Base-by-base conservation (phyloP, 2,113 vertebrate genomes). In the Menura novaehollandiae region DNA sequence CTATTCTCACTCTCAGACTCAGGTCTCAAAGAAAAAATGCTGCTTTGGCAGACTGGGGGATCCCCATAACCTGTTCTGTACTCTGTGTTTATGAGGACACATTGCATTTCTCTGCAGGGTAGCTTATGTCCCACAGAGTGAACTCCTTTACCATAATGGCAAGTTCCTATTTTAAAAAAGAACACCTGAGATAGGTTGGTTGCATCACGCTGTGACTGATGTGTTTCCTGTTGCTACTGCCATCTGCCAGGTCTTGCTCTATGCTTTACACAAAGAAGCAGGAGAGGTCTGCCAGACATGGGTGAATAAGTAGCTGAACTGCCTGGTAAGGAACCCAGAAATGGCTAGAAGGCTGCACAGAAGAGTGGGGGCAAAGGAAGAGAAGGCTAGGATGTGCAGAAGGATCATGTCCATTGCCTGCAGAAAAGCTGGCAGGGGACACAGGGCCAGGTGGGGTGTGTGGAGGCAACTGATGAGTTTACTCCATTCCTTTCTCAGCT, bases 131-230 rank as follows among this genome's bases (percentile, higher is more conserved):
- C 68, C 47, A 37, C 63, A 56, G 93, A 59, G 67, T 24, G 17
- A 92, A 37, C 13, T 71, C n/a, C 64, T 85, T 59, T 43, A 73
- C 10, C 23, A 35, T 27, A 84, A 77, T 17, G 44, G 26, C 51
- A 85, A 77, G n/a, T 76, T 92, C 53, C 89, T 93, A 64, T 90
- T 97, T 91, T 59, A 63, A 80, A 83, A 83, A 86, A 72, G 63
- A 93, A 83, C 66, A 90, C 88, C 93, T 96, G 85, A 90, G 67
- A 47, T 5, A 82, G 60, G 46, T 41, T 73, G 46, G 43, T 47
- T 69, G 52, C 56, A 94, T 55, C 39, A 74, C 0, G 6, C 53
- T 91, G 73, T 56, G 39, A 86, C 22, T 73, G 26, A 79, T 43
- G 20, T 15, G 24, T 41, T 80, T 80, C 62, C 60, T 52, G 13